Base-by-base conservation (phyloP, 1,140 invertebrate genomes). In the Mylabris phalerata region DNA sequence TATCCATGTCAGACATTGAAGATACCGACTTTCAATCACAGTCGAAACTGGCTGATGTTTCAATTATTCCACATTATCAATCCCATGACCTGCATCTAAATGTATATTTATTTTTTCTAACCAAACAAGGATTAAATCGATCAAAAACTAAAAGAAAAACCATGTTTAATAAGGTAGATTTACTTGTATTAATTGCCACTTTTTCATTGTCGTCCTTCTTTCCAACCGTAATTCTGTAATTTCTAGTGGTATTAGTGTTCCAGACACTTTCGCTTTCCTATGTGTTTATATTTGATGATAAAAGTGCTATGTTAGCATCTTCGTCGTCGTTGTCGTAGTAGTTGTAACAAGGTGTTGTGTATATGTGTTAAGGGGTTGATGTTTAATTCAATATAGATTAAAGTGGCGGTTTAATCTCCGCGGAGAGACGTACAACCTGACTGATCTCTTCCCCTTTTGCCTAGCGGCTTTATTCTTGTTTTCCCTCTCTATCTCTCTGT, bases 331-430 rank as follows among this genome's bases (percentile, higher is more conserved):
- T 7, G 32, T 32, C 4, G 51, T 46, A 24, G 40, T 42, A 24
- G 19, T 25, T 11, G 51, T 54, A 54, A 54, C 51, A 46, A 41
- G 48, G 48, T 57, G 48, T 63, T 58, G 62, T 32, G 32, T 19
- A 2, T 61, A 57, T 61, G 59, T 61, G 62, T 61, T 61, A 57
- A 58, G 55, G 51, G 56, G 50, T 47, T 61, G 49, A 64, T 64
- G 56, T 64, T 64, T 64, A 64, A 64, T 64, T 64, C 62, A 64
- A 58, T 58, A 60, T 60, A 59, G 62, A 64, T 64, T 64, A 64
- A 64, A 64, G 59, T 61, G 59, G 59, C 50, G 56, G 59, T 46
- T 59, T 64, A 64, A 64, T 64, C 62, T 61, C 59, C 55, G 51
- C 52, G 54, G 56, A 61, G 58, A 60, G 54, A 55, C 55, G 52